Base-by-base conservation (phyloP, 1,140 invertebrate species). In the Asobara japonica region DNA sequence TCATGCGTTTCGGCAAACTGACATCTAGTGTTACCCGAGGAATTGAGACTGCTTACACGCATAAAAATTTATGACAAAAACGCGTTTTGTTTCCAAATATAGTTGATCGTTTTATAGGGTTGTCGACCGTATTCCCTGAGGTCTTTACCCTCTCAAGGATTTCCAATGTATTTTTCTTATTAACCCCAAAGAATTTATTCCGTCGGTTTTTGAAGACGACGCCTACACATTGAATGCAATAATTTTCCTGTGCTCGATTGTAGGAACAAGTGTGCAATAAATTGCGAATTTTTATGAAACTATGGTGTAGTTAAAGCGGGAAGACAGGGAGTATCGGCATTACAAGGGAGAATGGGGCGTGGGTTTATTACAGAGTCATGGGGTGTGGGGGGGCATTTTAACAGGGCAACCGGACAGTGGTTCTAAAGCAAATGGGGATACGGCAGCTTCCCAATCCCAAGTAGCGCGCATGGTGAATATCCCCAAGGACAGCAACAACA, bases 401-500 rank as follows among this genome's bases (percentile, higher is more conserved):
- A 56, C 51, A 51, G 45, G 45, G 45, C 20, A 16, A 16, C 45
- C 45, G 45, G 45, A 18, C 45, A 51, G 20, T 51, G 45, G 6
- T 56, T 60, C 20, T 25, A 22, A 22, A 56, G 51, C 51, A 56
- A 45, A 62, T 27, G n/a, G 29, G 20, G 38, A 51, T 29, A 51
- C 16, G 27, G 45, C 41, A 27, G 29, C 27, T 70, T 31, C 41
- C 38, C 45, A 72, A 67, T 73, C 66, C 29, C 64, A 66, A 65
- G 61, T 51, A 18, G 3, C 65, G 30, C 25, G 56, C 30, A 71
- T 62, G 62, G 64, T 41, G 31, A 66, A 73, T 78, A 73, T 77
- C 75, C 69, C 72, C 79, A 81, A 81, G 79, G 79, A 78, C 79
- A 74, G 74, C 79, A 74, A 78, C 77, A 67, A 76, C 75, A 81